phyloP scores from a whole-genome alignment of 2,797 vertebrate species.

The Hydrocynus forskahlii region DNA sequence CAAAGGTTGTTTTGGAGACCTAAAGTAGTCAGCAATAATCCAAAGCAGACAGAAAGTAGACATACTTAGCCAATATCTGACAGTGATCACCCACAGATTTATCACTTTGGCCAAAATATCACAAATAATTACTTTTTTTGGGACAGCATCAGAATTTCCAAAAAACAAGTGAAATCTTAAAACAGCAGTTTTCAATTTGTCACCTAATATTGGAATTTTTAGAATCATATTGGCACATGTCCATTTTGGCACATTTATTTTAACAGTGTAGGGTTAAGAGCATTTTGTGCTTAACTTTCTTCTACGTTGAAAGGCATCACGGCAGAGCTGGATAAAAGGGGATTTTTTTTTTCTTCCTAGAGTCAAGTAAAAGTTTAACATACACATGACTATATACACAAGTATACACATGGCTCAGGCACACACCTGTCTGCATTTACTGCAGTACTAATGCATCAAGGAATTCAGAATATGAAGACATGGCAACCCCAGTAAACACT shows the following conservation, averaged over 20 bases:
- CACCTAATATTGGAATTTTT: too few relatives aligned
- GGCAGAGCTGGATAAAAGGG: background rate
- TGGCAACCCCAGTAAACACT: slow-evolving; percentile 95
- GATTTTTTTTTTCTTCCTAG: background rate
- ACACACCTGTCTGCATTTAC: background rate
- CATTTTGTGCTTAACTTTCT: background rate
- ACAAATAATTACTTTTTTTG: too few relatives aligned
- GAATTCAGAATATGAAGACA: slow-evolving; percentile 76
- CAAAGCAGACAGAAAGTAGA: background rate
- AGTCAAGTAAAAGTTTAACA: background rate
- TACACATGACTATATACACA: background rate
- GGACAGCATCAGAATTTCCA: background rate
- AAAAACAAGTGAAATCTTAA: too few relatives aligned
- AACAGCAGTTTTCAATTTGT: too few relatives aligned
- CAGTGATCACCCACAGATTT: too few relatives aligned
- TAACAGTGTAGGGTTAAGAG: background rate
- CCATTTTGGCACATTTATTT: background rate
- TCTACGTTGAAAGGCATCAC: background rate
- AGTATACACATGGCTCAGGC: background rate
- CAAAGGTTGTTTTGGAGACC: background rate
- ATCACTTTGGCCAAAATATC: too few relatives aligned
- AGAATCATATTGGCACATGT: too few relatives aligned
- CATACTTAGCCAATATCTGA: too few relatives aligned
- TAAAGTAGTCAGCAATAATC: background rate
- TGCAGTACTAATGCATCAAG: background rate